Base-by-base conservation (phyloP, 1,140 invertebrate species). In the Apis florea region DNA sequence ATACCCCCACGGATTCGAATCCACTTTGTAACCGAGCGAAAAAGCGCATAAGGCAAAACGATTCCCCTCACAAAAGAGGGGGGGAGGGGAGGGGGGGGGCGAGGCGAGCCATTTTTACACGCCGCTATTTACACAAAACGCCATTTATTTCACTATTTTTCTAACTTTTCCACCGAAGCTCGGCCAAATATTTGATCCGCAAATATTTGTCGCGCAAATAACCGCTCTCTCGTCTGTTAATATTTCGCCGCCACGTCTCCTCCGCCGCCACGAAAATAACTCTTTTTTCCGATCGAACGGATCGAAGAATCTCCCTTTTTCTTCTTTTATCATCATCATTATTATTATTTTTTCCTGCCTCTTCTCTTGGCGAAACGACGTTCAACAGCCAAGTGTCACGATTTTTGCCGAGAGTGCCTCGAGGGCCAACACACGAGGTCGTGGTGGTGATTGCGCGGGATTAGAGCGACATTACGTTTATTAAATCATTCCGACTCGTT, bases 391-490 rank as follows among this genome's bases (percentile, higher is more conserved):
- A n/a, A n/a, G n/a, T n/a, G n/a, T n/a, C n/a, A n/a, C n/a, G n/a
- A n/a, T n/a, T n/a, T n/a, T n/a, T n/a, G 2, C 2, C 53, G 17
- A 19, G 21, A 61, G 21, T 40, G 13, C 69, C 70, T 79, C 73
- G 75, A 61, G 40, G 64, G 61, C 40, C 63, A 68, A 67, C 63
- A 67, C 63, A n/a, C 75, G 49, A 40, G 70, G 53, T 68, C 83
- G 70, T 54, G 69, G 72, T 68, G 59, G 72, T 51, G 54, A 85
- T 71, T 71, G 53, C 40, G 58, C 70, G 31, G 54, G 69, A 64
- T 85, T 74, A 79, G 47, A 72, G 31, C 49, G 72, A 83, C 83
- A 72, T 82, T 73, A 63, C 63, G 61, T 66, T 84, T 59, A 67
- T 80, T 80, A 84, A 85, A 68, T 58, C 56, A 67, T 84, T 84